Evolutionary conservation across 2,797 vertebrate species (phyloP), one percentile per base, ranked within the genome.

Genomic region (Argya squamiceps): DNA sequence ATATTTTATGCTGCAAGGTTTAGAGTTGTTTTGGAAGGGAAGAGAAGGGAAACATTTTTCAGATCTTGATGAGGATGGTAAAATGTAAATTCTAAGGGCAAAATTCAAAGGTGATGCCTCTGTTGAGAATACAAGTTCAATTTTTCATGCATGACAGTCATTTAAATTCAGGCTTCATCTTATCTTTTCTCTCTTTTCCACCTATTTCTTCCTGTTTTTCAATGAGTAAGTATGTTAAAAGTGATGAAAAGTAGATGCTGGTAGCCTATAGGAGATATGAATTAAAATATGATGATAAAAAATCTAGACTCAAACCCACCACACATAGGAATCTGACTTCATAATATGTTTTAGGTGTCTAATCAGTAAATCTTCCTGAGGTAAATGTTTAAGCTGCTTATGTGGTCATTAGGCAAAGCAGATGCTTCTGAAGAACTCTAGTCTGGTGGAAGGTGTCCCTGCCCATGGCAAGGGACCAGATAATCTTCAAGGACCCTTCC

Each of bases 1-100:
- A 64, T 96, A 95, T 96, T 96, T 96, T 94, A 96, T 95, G 32
- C 74, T 95, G 83, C 83, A 96, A 93, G 68, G 80, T 86, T 95
- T 94, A 92, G 92, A 84, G 63, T 89, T 93, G 76, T 95, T 96
- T 94, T 78, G 70, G 75, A 87, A 92, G 36, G 70, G 26, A 90
- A 73, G 56, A 81, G 30, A 92, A 81, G 39, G 23, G 22, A 79
- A 92, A 10, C 37, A 59, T 60, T 95, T 95, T 90, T 76, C 20
- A 26, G 81, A 56, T 92, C 82, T 93, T 93, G 91, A 94, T 95
- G 85, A 96, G 64, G 49, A 88, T 50, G 92, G 93, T 92, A 88
- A 94, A 94, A 96, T 95, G 88, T 92, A 96, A 96, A 96, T 96
- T 94, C 64, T 92, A 76, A 91, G 81, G 84, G 60, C 67, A 91